A percentile compares a stretch with the other conserved stretches of the same genome.
Evolutionary conservation across 2,888 invertebrate genomes (phyloP).

Genomic region (Zygaena filipendulae): DNA sequence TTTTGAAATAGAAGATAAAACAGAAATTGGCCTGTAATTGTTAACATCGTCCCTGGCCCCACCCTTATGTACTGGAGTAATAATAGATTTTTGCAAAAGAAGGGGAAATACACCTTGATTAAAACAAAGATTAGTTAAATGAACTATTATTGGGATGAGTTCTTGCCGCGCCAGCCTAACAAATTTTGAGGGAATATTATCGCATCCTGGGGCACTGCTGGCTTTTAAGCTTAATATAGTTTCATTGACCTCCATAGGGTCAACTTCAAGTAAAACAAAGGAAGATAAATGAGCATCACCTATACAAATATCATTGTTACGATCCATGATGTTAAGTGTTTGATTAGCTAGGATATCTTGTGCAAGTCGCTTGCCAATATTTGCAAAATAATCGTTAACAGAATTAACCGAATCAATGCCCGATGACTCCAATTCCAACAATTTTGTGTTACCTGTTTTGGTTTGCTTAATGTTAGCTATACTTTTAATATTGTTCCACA

Average conservation of each 20-base stretch:
- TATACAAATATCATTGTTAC: too few species aligned
- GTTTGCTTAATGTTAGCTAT: constrained; percentile 3
- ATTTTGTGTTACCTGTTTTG: constrained; percentile 3
- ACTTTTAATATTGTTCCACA: constrained; percentile 10
- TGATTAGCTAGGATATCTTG: too few species aligned
- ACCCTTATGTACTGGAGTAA: constrained; percentile 8
- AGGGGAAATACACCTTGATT: constrained; percentile 4
- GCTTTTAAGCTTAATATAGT: constrained; percentile 2
- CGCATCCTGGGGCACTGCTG: constrained; percentile 4
- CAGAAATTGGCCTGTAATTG: constrained; percentile 12
- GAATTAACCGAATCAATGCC: constrained; percentile 4
- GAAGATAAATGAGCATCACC: neutral
- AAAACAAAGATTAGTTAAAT: constrained; percentile 9
- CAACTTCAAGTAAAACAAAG: constrained; percentile 4
- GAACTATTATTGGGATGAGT: constrained; percentile 4
- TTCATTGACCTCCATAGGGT: constrained; percentile 1
- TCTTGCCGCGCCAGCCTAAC: constrained; percentile 2
- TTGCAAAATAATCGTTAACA: constrained; percentile 7
- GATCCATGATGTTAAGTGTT: too few species aligned
- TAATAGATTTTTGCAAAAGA: constrained; percentile 2
- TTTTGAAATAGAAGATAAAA: constrained; percentile 11
- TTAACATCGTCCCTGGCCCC: constrained; percentile 5
- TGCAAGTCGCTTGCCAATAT: constrained; percentile 4
- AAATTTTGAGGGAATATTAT: constrained; percentile 2
- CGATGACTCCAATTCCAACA: constrained; percentile 2